These are phyloP conservation scores for Archocentrus centrarchus DNA, from an alignment of 2,113 vertebrate genomes.

Conservation along the genomic window DNA sequence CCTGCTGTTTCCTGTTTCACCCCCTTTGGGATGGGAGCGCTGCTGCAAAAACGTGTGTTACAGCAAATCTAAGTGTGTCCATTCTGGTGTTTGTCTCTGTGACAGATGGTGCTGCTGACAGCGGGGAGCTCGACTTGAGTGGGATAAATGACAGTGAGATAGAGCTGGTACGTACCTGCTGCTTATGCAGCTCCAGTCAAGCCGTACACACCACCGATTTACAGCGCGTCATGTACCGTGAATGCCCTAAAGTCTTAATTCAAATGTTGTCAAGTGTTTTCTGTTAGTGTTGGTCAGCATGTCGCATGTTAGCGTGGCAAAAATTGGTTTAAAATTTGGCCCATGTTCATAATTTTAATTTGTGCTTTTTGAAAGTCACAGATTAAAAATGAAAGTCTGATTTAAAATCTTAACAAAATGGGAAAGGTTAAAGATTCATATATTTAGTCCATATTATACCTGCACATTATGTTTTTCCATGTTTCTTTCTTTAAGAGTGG, in stretches of 20 bases:
- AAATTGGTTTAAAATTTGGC: not conserved
- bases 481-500: not conserved
- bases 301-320: not conserved
- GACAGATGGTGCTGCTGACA: conserved; percentile 83
- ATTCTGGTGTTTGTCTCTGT: conserved; percentile 53
- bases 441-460: too few species aligned
- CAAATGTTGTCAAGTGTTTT: not conserved
- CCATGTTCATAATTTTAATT: too few species aligned
- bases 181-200: not conserved
- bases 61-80: conserved; percentile 37
- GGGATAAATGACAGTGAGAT: conserved; percentile 96
- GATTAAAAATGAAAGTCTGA: too few species aligned
- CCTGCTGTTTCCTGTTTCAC: conserved; percentile 29
- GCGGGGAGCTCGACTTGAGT: conserved; percentile 93
- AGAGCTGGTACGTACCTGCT: conserved; percentile 84
- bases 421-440: too few species aligned
- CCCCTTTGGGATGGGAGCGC: conserved; percentile 7
- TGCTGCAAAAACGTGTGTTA: conserved; percentile 16
- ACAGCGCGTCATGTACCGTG: too few species aligned
- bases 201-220: not conserved
- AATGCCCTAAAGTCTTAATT: not conserved
- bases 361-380: too few species aligned
- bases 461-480: too few species aligned
- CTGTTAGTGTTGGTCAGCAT: not conserved
- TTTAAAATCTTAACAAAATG: too few species aligned